These are phyloP conservation scores for Acipenser ruthenus DNA, from an alignment of 2,797 vertebrate genomes.

Conservation along the genomic window DNA sequence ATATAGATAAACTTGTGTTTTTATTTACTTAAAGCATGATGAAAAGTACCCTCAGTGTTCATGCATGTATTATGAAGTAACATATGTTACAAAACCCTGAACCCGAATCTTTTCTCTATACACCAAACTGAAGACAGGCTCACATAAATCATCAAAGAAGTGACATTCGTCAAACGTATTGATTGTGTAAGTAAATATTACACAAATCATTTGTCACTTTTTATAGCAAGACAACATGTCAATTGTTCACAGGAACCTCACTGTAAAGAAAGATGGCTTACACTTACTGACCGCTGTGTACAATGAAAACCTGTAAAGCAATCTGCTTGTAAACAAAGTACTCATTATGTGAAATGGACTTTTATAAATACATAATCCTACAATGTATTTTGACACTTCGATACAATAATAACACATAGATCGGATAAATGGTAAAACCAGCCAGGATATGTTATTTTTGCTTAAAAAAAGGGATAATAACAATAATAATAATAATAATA, in stretches of 20 bases:
- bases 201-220: conserved; percentile 84
- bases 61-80: conserved; percentile 22
- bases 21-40: not conserved
- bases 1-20: too few relatives aligned
- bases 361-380: too few relatives aligned
- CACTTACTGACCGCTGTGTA: conserved; percentile 21
- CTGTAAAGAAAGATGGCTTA: conserved; percentile 27
- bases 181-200: conserved; percentile 94
- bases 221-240: conserved; percentile 63
- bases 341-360: too few relatives aligned
- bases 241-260: conserved; percentile 61
- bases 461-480: too few relatives aligned
- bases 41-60: conserved; percentile 19
- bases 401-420: too few relatives aligned
- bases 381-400: too few relatives aligned
- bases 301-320: conserved; percentile 18
- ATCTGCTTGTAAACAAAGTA: not conserved
- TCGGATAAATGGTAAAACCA: too few relatives aligned
- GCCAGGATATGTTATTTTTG: too few relatives aligned
- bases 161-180: conserved; percentile 86
- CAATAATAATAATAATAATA: too few relatives aligned
- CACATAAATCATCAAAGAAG: conserved; percentile 84
- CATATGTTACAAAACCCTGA: conserved; percentile 23
- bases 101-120: conserved; percentile 31
- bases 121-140: conserved; percentile 17